Evolutionary conservation across 2,797 vertebrate genomes (phyloP).

Genomic region (Hybognathus amarus): DNA sequence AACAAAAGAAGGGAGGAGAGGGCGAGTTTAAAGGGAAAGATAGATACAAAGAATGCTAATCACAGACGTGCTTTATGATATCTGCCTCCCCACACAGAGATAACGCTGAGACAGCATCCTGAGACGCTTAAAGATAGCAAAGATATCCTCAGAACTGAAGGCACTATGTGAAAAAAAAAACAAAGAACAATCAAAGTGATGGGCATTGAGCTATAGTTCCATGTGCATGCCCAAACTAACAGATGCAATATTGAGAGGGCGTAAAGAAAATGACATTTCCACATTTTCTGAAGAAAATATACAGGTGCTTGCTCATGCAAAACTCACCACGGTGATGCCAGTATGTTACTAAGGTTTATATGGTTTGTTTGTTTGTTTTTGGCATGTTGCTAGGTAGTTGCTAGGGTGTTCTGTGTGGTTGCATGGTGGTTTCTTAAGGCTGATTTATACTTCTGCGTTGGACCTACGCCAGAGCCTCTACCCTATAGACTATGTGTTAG

Average conservation of each 20-base stretch:
- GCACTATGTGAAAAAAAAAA: not conserved
- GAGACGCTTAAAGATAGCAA: conserved; percentile 32
- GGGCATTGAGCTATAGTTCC: not conserved
- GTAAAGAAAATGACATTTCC: not conserved
- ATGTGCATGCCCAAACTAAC: not conserved
- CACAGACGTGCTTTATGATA: conserved; percentile 47
- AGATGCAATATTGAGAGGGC: not conserved
- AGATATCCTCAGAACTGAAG: conserved; percentile 17
- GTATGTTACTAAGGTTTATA: not conserved
- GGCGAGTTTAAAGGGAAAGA: conserved; percentile 26
- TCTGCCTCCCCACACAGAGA: conserved; percentile 35
- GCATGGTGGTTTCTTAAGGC: not conserved
- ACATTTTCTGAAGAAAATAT: not conserved
- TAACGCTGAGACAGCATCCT: conserved; percentile 50
- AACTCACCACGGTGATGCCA: not conserved
- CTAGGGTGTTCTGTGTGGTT: not conserved
- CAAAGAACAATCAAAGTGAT: not conserved
- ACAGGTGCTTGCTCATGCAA: not conserved
- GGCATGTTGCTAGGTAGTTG: not conserved
- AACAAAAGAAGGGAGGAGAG: conserved; percentile 27
- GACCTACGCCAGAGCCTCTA: no score
- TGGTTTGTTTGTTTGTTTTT: not conserved
- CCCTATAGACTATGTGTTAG: no score
- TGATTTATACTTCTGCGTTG: no score
- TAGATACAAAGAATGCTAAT: conserved; percentile 46